Evolutionary conservation across 2,797 vertebrate species (phyloP), one percentile per base, ranked within the genome.

Genomic region (Oophaga sylvatica): DNA sequence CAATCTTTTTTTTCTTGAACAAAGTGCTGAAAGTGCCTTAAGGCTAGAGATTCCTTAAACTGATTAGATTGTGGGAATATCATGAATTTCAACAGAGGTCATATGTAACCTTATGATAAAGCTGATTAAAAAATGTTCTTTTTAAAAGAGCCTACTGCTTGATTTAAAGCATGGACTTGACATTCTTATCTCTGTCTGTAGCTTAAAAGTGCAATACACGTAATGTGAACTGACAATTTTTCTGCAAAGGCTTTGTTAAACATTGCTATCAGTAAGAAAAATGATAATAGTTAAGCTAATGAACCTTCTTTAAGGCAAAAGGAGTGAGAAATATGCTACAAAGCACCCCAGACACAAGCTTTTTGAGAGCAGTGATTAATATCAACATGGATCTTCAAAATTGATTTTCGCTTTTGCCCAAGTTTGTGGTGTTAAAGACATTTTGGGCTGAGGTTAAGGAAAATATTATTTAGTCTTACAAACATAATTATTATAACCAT

Each of bases 251-350:
- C 57, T 88, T 84, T 88, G 83, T 85, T 88, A 88, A 81, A 73
- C 77, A 84, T 80, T 84, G 87, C 83, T 85, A 81, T 89, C 83
- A 81, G 62, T 81, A 81, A 85, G 83, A 89, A 76, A 89, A 89
- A 89, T 86, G 83, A 86, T 85, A 89, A 85, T 75, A 85, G 59
- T 85, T 85, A 77, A 67, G 71, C 83, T 85, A 89, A 89, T 89
- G 87, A 89, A 81, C 87, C 78, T 68, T 81, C 68, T 77, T 81
- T 48, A 78, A 85, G 70, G 59, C 79, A 85, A 85, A 88, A 59
- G 68, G 53, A 57, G 56, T 41, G 77, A 84, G 80, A 80, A 87
- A 73, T 65, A 84, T 80, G 57, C 59, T 63, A 75, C 80, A 85
- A 88, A 65, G 83, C 76, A 84, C 85, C 77, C 45, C 57, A 70